Conservation (phyloP, 2,888 invertebrate species). For the Eupithecia subumbrata region DNA sequence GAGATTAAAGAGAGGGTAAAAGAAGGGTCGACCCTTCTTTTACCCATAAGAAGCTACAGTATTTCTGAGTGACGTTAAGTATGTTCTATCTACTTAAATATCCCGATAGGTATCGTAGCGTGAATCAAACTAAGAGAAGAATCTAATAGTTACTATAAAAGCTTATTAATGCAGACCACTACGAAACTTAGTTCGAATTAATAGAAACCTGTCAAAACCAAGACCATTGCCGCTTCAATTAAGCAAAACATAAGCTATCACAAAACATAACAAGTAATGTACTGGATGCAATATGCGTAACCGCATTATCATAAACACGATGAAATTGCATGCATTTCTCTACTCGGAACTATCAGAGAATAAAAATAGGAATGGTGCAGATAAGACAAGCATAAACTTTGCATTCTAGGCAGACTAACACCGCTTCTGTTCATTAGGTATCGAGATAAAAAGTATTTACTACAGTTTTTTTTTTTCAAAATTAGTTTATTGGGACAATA, state of each 20-base stretch:
- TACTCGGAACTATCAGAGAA: slow-evolving; percentile 65
- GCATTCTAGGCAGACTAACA: background rate
- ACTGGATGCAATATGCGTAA: slow-evolving; percentile 70
- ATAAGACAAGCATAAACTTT: slow-evolving; percentile 8
- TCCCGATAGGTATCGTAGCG: too few species aligned
- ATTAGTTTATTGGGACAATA: background rate
- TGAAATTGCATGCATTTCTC: slow-evolving; percentile 71
- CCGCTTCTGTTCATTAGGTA: background rate
- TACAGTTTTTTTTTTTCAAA: background rate
- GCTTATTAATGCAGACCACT: background rate
- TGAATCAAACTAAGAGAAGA: background rate
- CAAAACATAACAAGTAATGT: slow-evolving; percentile 59
- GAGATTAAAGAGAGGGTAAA: too few species aligned
- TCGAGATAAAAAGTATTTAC: background rate
- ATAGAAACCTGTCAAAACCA: slow-evolving; percentile 1
- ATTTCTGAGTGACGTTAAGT: background rate
- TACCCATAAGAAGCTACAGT: background rate
- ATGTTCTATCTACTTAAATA: too few species aligned
- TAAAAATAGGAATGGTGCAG: slow-evolving; percentile 46
- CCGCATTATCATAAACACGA: slow-evolving; percentile 71
- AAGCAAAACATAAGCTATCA: slow-evolving; percentile 58
- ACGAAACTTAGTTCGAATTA: background rate
- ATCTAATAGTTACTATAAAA: background rate
- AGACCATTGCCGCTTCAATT: slow-evolving; percentile 53
- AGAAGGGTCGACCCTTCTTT: background rate